phyloP scores from a whole-genome alignment of 2,113 vertebrate genomes.

The Xiphias gladius region DNA sequence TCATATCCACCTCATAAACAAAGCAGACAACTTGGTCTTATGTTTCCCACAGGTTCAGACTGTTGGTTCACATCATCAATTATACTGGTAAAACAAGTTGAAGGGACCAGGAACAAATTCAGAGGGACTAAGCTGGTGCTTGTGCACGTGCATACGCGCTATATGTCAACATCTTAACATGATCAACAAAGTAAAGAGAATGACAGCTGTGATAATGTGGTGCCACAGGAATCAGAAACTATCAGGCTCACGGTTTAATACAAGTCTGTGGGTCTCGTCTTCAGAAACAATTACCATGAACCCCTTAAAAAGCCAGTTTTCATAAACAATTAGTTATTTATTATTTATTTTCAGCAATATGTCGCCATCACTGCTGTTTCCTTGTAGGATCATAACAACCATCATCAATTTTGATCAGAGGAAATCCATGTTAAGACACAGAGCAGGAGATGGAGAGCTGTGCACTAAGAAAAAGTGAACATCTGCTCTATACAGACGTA shows the following conservation, averaged over 20 bases:
- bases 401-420: slow-evolving; percentile 40
- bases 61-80: slow-evolving; percentile 33
- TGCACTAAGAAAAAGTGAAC: slow-evolving; percentile 46
- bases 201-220: slow-evolving; percentile 41
- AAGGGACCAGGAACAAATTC: slow-evolving; percentile 4
- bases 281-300: background rate
- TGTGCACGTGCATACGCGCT: background rate
- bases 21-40: slow-evolving; percentile 42
- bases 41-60: slow-evolving; percentile 43
- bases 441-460: slow-evolving; percentile 41
- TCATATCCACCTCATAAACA: slow-evolving; percentile 70
- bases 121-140: background rate
- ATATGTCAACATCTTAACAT: slow-evolving; percentile 35
- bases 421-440: slow-evolving; percentile 28
- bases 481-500: slow-evolving; percentile 38
- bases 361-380: background rate
- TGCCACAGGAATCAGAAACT: slow-evolving; percentile 39
- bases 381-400: slow-evolving; percentile 46
- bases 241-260: slow-evolving; percentile 38
- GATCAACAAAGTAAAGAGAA: slow-evolving; percentile 31
- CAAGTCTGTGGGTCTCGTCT: background rate
- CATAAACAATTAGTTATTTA: slow-evolving; percentile 5
- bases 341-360: background rate
- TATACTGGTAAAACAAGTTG: slow-evolving; percentile 21
- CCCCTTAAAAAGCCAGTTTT: slow-evolving; percentile 4